phyloP scores from a whole-genome alignment of 1,140 invertebrate genomes.

The Pogonomyrmex barbatus region DNA sequence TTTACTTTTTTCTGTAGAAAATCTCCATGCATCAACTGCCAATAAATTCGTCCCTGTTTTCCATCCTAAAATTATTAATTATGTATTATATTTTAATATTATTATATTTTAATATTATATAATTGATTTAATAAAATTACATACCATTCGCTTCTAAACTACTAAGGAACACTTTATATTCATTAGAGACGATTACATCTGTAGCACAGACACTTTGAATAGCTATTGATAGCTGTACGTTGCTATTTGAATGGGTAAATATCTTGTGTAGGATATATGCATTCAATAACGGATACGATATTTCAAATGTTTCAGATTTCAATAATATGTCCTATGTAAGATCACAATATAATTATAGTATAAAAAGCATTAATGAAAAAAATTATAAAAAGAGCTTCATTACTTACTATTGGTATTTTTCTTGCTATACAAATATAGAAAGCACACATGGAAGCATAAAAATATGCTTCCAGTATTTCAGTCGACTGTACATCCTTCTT shows the following conservation, averaged over 20 bases:
- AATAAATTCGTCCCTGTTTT: conserved; percentile 85
- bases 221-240: conserved; percentile 39
- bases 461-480: conserved; percentile 87
- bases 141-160: conserved; percentile 81
- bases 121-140: conserved; percentile 59
- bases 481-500: conserved; percentile 80
- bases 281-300: conserved; percentile 71
- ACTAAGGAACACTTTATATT: conserved; percentile 85
- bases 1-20: not conserved
- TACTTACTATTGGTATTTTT: conserved; percentile 68
- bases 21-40: conserved; percentile 84
- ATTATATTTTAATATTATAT: conserved; percentile 11
- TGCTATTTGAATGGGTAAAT: conserved; percentile 68
- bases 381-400: not conserved
- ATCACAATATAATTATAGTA: not conserved
- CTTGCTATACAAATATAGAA: conserved; percentile 73
- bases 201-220: conserved; percentile 66
- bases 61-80: conserved; percentile 85
- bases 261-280: conserved; percentile 69
- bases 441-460: conserved; percentile 85
- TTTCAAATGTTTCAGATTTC: conserved; percentile 56
- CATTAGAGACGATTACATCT: conserved; percentile 73
- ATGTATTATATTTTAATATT: conserved; percentile 40
- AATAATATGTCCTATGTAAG: conserved; percentile 56
- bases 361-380: not conserved